A percentile compares a stretch with the other conserved stretches of the same genome.
Conservation (phyloP, 37 sponge, comb jelly and placozoan genomes). For the Aphrocallistes beatrix region DNA sequence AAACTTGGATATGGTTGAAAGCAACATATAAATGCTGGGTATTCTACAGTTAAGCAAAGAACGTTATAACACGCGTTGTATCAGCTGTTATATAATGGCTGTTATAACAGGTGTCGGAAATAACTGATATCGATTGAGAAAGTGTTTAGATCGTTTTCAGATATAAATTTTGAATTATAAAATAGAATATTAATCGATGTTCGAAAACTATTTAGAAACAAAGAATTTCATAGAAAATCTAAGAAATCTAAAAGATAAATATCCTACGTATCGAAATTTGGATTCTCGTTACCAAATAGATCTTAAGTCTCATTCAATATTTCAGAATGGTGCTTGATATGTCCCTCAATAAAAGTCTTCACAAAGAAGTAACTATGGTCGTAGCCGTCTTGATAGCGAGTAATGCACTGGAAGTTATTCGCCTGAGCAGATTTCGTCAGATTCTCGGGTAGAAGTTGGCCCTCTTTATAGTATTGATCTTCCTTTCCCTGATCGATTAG, state of each 20-base stretch:
- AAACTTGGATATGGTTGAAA: too few species aligned
- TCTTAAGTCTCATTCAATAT: constrained; percentile 31
- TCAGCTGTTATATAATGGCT: too few species aligned
- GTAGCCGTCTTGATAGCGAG: constrained; percentile 83
- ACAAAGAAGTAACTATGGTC: constrained; percentile 95
- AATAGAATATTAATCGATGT: too few species aligned
- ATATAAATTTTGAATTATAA: too few species aligned
- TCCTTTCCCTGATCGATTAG: constrained; percentile 81
- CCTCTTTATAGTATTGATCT: constrained; percentile 40
- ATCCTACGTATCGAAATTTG: not conserved
- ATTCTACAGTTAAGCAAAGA: too few species aligned
- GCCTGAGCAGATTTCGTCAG: constrained; percentile 55
- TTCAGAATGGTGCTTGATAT: constrained; percentile 74
- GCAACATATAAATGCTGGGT: too few species aligned
- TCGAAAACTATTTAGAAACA: too few species aligned
- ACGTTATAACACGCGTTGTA: too few species aligned
- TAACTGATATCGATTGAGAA: too few species aligned
- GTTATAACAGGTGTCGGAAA: too few species aligned
- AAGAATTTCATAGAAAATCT: too few species aligned
- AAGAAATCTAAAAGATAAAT: not conserved
- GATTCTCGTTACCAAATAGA: not conserved
- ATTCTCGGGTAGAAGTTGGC: constrained; percentile 67
- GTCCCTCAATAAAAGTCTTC: constrained; percentile 73
- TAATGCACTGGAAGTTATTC: constrained; percentile 39
- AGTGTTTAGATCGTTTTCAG: too few species aligned